Evolutionary conservation across 1,140 invertebrate genomes (phyloP).

Genomic region (Habropoda laboriosa): DNA sequence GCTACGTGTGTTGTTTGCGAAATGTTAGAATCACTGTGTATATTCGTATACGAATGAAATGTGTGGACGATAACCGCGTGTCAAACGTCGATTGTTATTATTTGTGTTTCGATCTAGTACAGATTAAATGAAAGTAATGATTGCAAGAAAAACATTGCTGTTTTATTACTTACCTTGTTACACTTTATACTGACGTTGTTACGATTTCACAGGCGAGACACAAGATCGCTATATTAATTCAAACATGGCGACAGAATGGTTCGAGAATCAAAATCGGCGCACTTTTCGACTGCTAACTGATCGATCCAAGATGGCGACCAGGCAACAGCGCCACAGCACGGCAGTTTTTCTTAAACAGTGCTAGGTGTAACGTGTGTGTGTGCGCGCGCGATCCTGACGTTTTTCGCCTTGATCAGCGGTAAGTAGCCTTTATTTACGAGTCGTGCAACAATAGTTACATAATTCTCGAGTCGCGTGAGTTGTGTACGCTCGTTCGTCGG

Average conservation of each 20-base stretch:
- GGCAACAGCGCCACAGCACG: slow-evolving; percentile 65
- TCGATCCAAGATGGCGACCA: slow-evolving; percentile 71
- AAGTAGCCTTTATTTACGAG: slow-evolving; percentile 78
- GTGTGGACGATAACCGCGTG: slow-evolving; percentile 20
- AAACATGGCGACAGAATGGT: background rate
- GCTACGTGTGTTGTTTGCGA: slow-evolving; percentile 26
- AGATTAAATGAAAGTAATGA: slow-evolving; percentile 53
- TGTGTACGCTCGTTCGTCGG: slow-evolving; percentile 38
- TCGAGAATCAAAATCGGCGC: slow-evolving; percentile 49
- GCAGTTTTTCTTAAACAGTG: slow-evolving; percentile 60
- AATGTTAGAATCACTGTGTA: slow-evolving; percentile 28
- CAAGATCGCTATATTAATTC: background rate
- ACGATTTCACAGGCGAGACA: background rate
- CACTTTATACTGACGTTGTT: no score
- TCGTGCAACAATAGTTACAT: slow-evolving; percentile 77
- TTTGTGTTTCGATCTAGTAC: slow-evolving; percentile 47
- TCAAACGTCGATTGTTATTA: slow-evolving; percentile 41
- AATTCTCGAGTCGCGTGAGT: slow-evolving; percentile 67
- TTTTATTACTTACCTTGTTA: background rate
- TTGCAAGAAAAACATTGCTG: background rate
- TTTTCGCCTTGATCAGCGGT: slow-evolving; percentile 77
- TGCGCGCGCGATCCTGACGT: slow-evolving; percentile 75
- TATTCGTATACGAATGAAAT: slow-evolving; percentile 43
- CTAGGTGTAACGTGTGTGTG: slow-evolving; percentile 67
- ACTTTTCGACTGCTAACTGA: slow-evolving; percentile 35